These are phyloP conservation scores for Dorcus hopei DNA, from an alignment of 2,888 invertebrate species.

Conservation along the genomic window DNA sequence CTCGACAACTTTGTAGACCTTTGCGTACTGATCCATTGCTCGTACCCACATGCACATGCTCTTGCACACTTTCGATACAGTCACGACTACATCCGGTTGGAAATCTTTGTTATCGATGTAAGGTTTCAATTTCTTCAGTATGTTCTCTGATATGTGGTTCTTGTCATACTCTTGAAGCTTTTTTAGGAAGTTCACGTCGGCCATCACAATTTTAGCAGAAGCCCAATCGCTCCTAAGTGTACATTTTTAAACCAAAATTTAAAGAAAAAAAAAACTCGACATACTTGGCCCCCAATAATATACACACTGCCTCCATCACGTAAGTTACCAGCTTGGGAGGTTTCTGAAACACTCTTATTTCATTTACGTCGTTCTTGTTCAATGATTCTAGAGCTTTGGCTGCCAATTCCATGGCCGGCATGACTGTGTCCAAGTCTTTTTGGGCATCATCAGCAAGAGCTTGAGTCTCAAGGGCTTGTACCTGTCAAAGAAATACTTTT, in stretches of 20 bases:
- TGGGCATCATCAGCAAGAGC: conserved; percentile 84
- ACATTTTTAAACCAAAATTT: not conserved
- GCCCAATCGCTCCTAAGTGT: conserved; percentile 78
- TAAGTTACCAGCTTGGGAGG: conserved; percentile 83
- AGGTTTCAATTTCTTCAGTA: conserved; percentile 73
- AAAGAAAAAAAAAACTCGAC: conserved; percentile 25
- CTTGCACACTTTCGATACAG: conserved; percentile 82
- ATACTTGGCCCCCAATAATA: conserved; percentile 78
- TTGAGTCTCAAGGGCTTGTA: conserved; percentile 81
- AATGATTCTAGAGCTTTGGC: conserved; percentile 79
- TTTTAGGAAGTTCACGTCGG: conserved; percentile 80
- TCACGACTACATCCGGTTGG: conserved; percentile 77
- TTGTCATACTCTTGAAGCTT: conserved; percentile 82
- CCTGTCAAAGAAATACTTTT: conserved; percentile 47
- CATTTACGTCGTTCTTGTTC: conserved; percentile 88
- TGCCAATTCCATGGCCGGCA: conserved; percentile 83
- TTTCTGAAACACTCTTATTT: conserved; percentile 83
- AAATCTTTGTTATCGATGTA: conserved; percentile 87
- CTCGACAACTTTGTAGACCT: conserved; percentile 81
- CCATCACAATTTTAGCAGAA: conserved; percentile 74
- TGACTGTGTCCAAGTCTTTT: conserved; percentile 76
- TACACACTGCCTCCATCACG: conserved; percentile 90
- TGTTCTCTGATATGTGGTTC: conserved; percentile 76
- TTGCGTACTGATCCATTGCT: conserved; percentile 86
- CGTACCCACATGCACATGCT: conserved; percentile 92